Evolutionary conservation across 2,113 vertebrate species (phyloP).

Genomic region (Mormyrus lacerda): DNA sequence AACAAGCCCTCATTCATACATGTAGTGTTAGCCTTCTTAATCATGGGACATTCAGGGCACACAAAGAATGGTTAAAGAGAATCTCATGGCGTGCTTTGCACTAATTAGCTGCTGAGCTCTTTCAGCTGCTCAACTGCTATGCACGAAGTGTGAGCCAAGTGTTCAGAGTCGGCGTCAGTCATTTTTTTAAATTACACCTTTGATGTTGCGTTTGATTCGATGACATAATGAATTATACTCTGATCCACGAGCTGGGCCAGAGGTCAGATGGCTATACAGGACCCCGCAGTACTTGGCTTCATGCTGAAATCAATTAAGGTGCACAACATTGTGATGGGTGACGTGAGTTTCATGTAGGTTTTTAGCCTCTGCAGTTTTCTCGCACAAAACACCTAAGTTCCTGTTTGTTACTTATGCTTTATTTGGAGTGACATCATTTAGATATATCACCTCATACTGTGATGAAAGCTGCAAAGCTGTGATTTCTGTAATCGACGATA

Average conservation of each 20-base stretch:
- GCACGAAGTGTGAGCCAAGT: not conserved
- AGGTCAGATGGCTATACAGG: not conserved
- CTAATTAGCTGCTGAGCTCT: not conserved
- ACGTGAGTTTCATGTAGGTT: not conserved
- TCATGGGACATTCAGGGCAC: not conserved
- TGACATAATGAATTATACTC: not conserved
- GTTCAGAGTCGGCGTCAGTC: not conserved
- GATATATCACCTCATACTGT: no score
- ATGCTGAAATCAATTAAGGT: not conserved
- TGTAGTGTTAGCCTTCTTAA: not conserved
- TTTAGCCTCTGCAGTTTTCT: not conserved
- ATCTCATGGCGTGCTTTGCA: not conserved
- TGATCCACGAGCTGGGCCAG: not conserved
- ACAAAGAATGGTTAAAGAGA: not conserved
- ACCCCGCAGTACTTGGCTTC: not conserved
- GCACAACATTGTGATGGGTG: not conserved
- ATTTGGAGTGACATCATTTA: not conserved
- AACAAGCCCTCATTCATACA: not conserved
- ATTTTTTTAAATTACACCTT: not conserved
- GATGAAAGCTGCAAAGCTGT: no score
- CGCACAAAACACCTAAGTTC: not conserved
- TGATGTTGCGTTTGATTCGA: not conserved
- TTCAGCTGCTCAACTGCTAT: not conserved
- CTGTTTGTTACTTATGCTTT: not conserved
- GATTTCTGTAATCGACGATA: no score